Conservation (phyloP, 2,797 vertebrate genomes). For the Acanthurus tractus region DNA sequence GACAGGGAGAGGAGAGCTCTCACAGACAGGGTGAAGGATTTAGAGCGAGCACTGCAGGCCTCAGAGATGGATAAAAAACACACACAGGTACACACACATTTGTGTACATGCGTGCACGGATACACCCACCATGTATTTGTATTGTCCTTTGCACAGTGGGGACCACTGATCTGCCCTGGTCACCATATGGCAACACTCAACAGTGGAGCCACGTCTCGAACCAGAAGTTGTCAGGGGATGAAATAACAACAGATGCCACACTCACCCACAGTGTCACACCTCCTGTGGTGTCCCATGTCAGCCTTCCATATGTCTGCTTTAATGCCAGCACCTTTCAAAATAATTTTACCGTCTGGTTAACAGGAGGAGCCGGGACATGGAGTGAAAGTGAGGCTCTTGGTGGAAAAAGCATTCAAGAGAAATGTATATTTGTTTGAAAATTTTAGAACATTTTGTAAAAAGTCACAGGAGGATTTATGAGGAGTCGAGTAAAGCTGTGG, state of each 20-base stretch:
- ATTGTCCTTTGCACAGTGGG: constrained; percentile 32
- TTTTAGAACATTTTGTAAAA: background rate
- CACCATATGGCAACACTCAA: constrained; percentile 67
- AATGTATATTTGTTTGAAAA: background rate
- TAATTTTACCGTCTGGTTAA: constrained; percentile 37
- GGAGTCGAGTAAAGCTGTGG: background rate
- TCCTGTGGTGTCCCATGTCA: constrained; percentile 40
- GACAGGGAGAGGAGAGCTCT: constrained; percentile 88
- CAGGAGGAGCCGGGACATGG: constrained; percentile 42
- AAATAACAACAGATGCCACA: constrained; percentile 76
- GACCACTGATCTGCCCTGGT: constrained; percentile 18
- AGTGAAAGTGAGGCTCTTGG: background rate
- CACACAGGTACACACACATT: constrained; percentile 83
- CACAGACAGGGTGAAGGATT: constrained; percentile 83
- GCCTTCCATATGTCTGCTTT: constrained; percentile 57
- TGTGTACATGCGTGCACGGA: constrained; percentile 5
- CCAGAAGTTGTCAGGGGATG: constrained; percentile 17
- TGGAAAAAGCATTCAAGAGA: background rate
- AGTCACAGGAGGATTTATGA: constrained; percentile 1
- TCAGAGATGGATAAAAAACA: constrained; percentile 84
- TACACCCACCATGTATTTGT: constrained; percentile 15
- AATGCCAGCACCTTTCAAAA: constrained; percentile 34
- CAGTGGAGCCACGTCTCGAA: constrained; percentile 14
- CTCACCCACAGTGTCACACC: constrained; percentile 27
- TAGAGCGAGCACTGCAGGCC: constrained; percentile 87